Evolutionary conservation across 2,113 vertebrate species (phyloP).

Genomic region (Arothron firmamentum): DNA sequence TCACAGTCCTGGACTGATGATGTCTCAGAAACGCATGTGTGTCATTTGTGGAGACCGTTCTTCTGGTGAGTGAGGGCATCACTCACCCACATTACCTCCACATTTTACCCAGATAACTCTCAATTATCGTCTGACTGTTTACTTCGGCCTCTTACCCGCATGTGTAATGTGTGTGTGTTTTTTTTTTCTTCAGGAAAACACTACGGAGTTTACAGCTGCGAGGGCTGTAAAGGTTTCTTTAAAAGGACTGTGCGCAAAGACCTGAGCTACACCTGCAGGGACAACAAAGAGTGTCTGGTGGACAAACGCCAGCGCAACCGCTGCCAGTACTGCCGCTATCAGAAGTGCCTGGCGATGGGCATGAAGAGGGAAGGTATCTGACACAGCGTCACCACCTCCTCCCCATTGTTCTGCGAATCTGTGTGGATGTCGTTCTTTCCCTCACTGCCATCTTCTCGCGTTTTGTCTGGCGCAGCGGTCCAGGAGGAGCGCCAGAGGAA

Average conservation of each 20-base stretch:
- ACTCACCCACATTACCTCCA: neutral
- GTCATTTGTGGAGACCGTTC: constrained; percentile 91
- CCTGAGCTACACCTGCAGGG: constrained; percentile 92
- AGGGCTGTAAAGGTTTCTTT: constrained; percentile 97
- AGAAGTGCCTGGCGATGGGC: constrained; percentile 96
- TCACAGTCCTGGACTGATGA: constrained; percentile 80
- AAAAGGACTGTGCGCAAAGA: constrained; percentile 95
- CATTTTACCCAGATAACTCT: neutral
- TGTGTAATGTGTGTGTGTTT: neutral
- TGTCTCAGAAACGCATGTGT: constrained; percentile 84
- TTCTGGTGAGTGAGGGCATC: constrained; percentile 75
- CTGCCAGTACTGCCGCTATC: constrained; percentile 98
- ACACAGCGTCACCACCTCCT: neutral
- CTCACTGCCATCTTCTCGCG: constrained; percentile 1
- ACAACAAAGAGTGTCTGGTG: constrained; percentile 93
- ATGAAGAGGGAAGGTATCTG: constrained; percentile 94
- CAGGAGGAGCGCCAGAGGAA: constrained; percentile 90
- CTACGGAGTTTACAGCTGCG: constrained; percentile 95
- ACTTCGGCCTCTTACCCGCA: no score
- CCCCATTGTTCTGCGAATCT: no score
- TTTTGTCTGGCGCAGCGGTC: constrained; percentile 74
- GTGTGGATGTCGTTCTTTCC: neutral
- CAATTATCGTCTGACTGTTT: no score
- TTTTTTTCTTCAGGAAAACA: constrained; percentile 83
- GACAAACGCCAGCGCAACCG: constrained; percentile 97